Percentiles rank a stretch among this genome's conserved stretches.
Evolutionary conservation across 2,113 vertebrate genomes (phyloP).

Genomic region (Archocentrus centrarchus): DNA sequence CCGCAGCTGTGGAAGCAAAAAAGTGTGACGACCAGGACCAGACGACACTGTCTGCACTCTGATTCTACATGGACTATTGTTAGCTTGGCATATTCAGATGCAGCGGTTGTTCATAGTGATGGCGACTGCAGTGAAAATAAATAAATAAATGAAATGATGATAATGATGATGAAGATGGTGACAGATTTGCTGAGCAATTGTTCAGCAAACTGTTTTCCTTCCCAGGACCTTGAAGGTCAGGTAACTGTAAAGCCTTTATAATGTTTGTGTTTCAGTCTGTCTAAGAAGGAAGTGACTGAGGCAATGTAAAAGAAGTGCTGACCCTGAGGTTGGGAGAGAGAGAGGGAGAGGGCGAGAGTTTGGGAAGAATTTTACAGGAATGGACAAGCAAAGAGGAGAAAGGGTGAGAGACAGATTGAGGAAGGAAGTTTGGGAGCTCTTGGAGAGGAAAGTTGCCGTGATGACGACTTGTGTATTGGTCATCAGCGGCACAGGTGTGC

Average conservation of each 20-base stretch:
- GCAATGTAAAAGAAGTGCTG: conserved; percentile 58
- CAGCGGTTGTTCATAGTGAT: conserved; percentile 7
- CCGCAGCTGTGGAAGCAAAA: conserved; percentile 75
- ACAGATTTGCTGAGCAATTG: conserved; percentile 61
- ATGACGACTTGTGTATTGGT: conserved; percentile 42
- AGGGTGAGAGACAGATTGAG: conserved; percentile 42
- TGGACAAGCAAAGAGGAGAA: conserved; percentile 28
- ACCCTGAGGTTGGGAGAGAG: conserved; percentile 55
- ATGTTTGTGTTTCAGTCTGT: conserved; percentile 69
- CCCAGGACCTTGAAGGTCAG: conserved; percentile 77
- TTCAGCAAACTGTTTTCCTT: conserved; percentile 54
- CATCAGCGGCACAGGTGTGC: conserved; percentile 56
- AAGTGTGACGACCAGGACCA: conserved; percentile 36
- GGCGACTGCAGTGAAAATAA: conserved; percentile 11
- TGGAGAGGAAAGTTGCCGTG: conserved; percentile 69
- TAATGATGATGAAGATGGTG: conserved; percentile 49
- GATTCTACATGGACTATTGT: neutral
- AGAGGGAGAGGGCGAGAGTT: conserved; percentile 4
- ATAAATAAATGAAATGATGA: conserved; percentile 3
- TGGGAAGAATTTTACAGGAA: neutral
- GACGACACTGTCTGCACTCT: conserved; percentile 35
- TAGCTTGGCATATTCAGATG: neutral
- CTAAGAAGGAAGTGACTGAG: conserved; percentile 75
- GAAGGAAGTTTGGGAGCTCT: conserved; percentile 71
- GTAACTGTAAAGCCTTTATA: conserved; percentile 56